phyloP scores from a whole-genome alignment of 2,888 invertebrate genomes.

The Atethmia centrago region DNA sequence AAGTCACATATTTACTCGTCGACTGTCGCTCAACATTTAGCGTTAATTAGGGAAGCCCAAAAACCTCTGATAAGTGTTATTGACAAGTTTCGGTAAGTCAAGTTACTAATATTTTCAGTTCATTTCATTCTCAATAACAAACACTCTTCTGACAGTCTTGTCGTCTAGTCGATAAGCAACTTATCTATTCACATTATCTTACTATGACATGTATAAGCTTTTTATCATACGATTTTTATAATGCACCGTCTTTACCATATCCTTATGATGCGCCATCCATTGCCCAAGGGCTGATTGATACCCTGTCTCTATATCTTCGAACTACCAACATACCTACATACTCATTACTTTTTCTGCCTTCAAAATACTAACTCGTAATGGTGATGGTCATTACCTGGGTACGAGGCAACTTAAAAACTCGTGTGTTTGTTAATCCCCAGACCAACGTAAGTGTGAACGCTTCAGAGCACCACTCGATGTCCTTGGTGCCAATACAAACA shows the following conservation, averaged over 20 bases:
- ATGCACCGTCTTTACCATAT: background rate
- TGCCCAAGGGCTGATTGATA: background rate
- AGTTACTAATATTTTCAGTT: constrained; percentile 14
- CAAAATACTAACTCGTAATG: constrained; percentile 10
- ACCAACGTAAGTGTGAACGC: constrained; percentile 53
- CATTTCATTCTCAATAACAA: constrained; percentile 8
- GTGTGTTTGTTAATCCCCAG: constrained; percentile 51
- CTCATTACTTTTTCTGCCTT: background rate
- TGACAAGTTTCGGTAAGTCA: constrained; percentile 27
- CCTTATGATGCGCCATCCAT: background rate
- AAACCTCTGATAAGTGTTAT: constrained; percentile 47
- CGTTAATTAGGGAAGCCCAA: constrained; percentile 36
- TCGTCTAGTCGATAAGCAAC: constrained; percentile 33
- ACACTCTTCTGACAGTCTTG: constrained; percentile 11
- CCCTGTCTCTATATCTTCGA: background rate
- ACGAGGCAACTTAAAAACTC: constrained; percentile 21
- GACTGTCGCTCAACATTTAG: constrained; percentile 25
- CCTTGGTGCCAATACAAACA: constrained; percentile 36
- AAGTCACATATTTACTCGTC: constrained; percentile 32
- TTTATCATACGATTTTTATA: constrained; percentile 20
- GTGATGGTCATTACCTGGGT: constrained; percentile 19
- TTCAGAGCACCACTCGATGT: constrained; percentile 44
- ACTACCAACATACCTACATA: background rate
- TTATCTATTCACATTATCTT: constrained; percentile 28
- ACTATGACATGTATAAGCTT: constrained; percentile 8